phyloP scores from a whole-genome alignment of 2,113 vertebrate genomes.

The Elanus axillaris region DNA sequence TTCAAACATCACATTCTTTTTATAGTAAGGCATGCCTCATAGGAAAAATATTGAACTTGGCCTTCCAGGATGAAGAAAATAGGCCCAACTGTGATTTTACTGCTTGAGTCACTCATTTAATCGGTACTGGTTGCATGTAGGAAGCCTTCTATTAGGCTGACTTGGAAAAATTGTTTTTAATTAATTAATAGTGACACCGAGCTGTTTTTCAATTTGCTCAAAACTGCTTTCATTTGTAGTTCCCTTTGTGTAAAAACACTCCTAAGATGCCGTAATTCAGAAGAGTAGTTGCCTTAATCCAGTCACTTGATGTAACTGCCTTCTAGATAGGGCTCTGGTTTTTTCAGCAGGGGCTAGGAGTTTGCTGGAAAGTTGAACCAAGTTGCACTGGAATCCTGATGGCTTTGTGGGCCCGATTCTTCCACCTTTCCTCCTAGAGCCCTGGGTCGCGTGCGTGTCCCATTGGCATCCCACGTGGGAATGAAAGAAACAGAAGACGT shows the following conservation, averaged over 20 bases:
- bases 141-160: conserved; percentile 76
- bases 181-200: conserved; percentile 68
- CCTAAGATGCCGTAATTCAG: not conserved
- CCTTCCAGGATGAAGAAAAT: conserved; percentile 71
- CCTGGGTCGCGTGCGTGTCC: not conserved
- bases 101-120: conserved; percentile 79
- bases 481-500: not conserved
- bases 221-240: conserved; percentile 27
- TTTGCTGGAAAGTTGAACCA: not conserved
- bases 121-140: conserved; percentile 70
- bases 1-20: conserved; percentile 87
- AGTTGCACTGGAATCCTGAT: not conserved
- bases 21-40: conserved; percentile 82
- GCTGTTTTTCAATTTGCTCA: conserved; percentile 50
- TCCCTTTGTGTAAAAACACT: not conserved
- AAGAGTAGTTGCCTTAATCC: not conserved
- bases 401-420: not conserved
- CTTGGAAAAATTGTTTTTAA: conserved; percentile 65
- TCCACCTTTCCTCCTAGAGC: not conserved
- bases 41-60: conserved; percentile 87
- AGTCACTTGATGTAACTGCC: not conserved
- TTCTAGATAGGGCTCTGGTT: not conserved
- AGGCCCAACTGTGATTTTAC: conserved; percentile 72
- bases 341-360: not conserved
- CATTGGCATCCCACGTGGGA: not conserved